Evolutionary conservation across 2,797 vertebrate genomes (phyloP).

Genomic region (Distichodus sexfasciatus): DNA sequence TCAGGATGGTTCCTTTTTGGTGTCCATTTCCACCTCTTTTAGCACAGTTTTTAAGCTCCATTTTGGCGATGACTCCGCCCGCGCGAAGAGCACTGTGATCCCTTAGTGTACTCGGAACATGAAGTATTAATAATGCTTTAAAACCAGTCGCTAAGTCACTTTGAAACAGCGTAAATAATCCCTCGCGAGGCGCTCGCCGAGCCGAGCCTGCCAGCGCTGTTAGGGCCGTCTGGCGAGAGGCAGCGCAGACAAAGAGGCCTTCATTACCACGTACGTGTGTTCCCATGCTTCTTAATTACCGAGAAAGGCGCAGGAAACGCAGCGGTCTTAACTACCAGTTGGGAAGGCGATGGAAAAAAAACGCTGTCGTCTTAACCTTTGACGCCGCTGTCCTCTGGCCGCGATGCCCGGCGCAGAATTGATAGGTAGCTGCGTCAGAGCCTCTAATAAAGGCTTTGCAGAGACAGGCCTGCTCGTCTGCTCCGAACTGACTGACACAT

Average conservation of each 20-base stretch:
- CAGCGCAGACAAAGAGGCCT: slow-evolving; percentile 52
- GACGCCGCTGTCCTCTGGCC: slow-evolving; percentile 1
- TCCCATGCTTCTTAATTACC: slow-evolving; percentile 62
- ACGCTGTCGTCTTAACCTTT: slow-evolving; percentile 36
- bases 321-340: slow-evolving; percentile 59
- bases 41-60: too few species aligned
- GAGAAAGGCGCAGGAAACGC: slow-evolving; percentile 63
- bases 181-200: too few species aligned
- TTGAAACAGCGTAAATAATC: too few species aligned
- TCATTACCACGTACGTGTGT: slow-evolving; percentile 67
- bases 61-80: too few species aligned
- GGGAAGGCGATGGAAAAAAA: slow-evolving; percentile 67
- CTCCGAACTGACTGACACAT: slow-evolving; percentile 11
- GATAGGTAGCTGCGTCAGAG: slow-evolving; percentile 27
- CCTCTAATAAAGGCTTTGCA: slow-evolving; percentile 15
- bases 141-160: too few species aligned
- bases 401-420: slow-evolving; percentile 1
- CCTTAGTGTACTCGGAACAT: too few species aligned
- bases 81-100: too few species aligned
- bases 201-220: background rate
- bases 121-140: too few species aligned
- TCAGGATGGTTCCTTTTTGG: too few species aligned
- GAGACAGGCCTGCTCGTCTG: slow-evolving; percentile 12
- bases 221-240: slow-evolving; percentile 51
- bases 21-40: too few species aligned